A percentile compares a stretch with the other conserved stretches of the same genome.
These are phyloP conservation scores for Meloidogyne exigua DNA, from an alignment of 1,140 invertebrate genomes.

Conservation along the genomic window DNA sequence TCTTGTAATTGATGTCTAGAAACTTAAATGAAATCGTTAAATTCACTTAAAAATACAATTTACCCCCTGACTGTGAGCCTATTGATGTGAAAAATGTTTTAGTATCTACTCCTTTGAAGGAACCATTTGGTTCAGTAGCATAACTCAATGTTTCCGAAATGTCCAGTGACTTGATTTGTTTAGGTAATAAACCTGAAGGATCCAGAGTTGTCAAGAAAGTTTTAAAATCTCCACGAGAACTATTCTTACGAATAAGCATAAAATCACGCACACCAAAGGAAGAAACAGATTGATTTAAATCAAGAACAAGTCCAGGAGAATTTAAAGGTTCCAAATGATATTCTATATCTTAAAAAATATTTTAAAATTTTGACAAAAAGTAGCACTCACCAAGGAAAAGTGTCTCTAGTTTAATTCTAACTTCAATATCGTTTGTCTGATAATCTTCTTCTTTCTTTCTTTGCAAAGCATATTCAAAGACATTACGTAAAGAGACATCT, in stretches of 20 bases:
- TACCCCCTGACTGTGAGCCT: background rate
- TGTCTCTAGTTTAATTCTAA: background rate
- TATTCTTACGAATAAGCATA: conserved; percentile 19
- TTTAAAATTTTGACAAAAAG: background rate
- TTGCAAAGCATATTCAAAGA: conserved; percentile 18
- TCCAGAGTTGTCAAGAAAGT: background rate
- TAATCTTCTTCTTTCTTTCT: conserved; percentile 1
- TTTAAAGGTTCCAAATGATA: conserved; percentile 13
- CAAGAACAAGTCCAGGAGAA: conserved; percentile 2
- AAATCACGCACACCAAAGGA: conserved; percentile 9
- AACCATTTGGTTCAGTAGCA: background rate
- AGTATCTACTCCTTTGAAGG: background rate
- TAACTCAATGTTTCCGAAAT: background rate
- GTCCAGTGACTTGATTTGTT: background rate
- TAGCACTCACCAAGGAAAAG: background rate
- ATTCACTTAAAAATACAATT: background rate
- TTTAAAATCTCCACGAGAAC: conserved; percentile 11
- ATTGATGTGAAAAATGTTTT: background rate
- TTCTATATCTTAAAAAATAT: background rate
- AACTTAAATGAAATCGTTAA: background rate
- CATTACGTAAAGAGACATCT: conserved; percentile 12
- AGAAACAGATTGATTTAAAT: conserved; percentile 13
- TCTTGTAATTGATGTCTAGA: background rate
- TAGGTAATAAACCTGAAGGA: background rate
- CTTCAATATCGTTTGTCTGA: background rate